These are phyloP conservation scores for Pheosia tremula DNA, from an alignment of 2,888 invertebrate species.

Conservation along the genomic window DNA sequence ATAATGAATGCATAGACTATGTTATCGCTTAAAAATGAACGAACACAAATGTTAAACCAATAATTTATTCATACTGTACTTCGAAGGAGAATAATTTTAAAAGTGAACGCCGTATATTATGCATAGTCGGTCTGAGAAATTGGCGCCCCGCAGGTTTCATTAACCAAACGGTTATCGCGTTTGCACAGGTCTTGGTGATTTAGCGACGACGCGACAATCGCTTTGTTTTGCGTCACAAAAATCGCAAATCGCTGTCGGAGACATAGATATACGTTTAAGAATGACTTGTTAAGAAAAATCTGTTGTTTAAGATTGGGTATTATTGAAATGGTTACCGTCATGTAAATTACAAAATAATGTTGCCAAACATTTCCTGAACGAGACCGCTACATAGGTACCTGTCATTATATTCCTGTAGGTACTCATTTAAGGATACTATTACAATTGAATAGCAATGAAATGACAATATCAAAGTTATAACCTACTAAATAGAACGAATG, in stretches of 20 bases:
- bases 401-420: no score
- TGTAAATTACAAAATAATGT: no score
- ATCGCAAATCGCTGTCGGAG: conserved; percentile 11
- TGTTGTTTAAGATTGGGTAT: neutral
- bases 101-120: neutral
- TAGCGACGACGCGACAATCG: conserved; percentile 35
- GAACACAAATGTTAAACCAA: no score
- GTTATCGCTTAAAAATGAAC: no score
- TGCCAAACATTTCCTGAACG: no score
- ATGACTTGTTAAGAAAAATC: neutral
- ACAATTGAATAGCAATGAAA: no score
- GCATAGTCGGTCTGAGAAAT: conserved; percentile 10
- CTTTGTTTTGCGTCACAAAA: conserved; percentile 44
- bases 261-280: neutral
- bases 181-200: conserved; percentile 54
- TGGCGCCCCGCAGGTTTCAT: conserved; percentile 38
- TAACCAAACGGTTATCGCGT: conserved; percentile 54
- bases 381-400: no score
- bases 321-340: neutral
- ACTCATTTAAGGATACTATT: no score
- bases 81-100: neutral
- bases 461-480: no score
- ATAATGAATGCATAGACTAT: no score
- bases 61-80: neutral
- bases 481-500: no score